Evolutionary conservation across 2,797 vertebrate genomes (phyloP).

Genomic region (Coendou prehensilis): DNA sequence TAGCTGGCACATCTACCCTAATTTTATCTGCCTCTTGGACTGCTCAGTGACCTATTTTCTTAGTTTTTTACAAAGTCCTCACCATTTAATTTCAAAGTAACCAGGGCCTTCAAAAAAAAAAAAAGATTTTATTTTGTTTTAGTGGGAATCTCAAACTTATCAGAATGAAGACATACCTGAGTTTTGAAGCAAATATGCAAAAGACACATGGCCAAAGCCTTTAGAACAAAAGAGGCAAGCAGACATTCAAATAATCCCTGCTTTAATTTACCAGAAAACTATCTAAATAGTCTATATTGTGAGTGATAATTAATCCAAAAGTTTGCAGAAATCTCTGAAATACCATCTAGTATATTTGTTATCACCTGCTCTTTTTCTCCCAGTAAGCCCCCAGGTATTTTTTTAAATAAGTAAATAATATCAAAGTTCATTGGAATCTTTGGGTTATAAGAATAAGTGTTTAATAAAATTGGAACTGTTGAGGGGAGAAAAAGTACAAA

Average conservation of each 20-base stretch:
- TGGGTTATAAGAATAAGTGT: background rate
- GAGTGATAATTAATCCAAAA: constrained; percentile 30
- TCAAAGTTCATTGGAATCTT: constrained; percentile 8
- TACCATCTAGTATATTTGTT: background rate
- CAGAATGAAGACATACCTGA: constrained; percentile 26
- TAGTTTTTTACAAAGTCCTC: constrained; percentile 28
- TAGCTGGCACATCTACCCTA: background rate
- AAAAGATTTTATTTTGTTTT: constrained; percentile 46
- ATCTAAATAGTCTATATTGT: background rate
- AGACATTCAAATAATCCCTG: background rate
- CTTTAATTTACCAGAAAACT: constrained; percentile 4
- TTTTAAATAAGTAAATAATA: constrained; percentile 31
- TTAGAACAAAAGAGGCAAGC: background rate
- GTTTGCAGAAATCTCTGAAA: constrained; percentile 47
- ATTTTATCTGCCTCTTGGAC: constrained; percentile 45
- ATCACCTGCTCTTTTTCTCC: background rate
- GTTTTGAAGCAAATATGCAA: constrained; percentile 54
- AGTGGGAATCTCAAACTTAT: constrained; percentile 58
- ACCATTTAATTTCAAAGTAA: constrained; percentile 64
- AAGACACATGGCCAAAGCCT: constrained; percentile 49
- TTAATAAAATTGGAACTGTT: background rate
- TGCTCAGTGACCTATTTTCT: constrained; percentile 54
- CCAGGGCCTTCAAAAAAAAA: constrained; percentile 37
- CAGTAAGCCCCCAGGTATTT: constrained; percentile 24
- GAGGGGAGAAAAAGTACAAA: background rate